A percentile compares a stretch with the other conserved stretches of the same genome.
These are phyloP conservation scores for Austrolebias charrua DNA, from an alignment of 2,797 vertebrate species.

Conservation along the genomic window DNA sequence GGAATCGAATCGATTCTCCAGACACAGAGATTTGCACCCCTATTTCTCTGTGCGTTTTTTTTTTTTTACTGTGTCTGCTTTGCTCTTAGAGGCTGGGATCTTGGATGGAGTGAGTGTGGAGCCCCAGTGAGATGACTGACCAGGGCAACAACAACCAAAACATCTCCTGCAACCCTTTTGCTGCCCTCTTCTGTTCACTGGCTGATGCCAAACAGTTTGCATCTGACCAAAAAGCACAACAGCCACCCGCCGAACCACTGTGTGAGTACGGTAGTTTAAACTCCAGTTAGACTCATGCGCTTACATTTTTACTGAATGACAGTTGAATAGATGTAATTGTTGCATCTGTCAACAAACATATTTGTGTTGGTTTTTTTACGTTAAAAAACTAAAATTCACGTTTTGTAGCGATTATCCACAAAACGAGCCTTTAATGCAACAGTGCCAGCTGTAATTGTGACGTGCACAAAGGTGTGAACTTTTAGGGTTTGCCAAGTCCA, in stretches of 20 bases:
- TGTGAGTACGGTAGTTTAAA: slow-evolving; percentile 67
- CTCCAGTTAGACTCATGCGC: not conserved
- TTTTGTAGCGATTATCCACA: not conserved
- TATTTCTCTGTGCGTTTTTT: too few species aligned
- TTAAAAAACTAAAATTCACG: not conserved
- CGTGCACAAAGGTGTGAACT: too few species aligned
- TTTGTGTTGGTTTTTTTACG: not conserved
- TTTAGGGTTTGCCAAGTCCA: too few species aligned
- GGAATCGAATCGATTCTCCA: too few species aligned
- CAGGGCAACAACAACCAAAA: slow-evolving; percentile 98
- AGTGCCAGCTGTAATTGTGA: too few species aligned
- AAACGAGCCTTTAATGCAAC: not conserved
- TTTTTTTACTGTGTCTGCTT: slow-evolving; percentile 11
- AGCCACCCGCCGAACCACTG: slow-evolving; percentile 75
- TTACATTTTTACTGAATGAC: not conserved
- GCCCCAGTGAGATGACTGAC: slow-evolving; percentile 94
- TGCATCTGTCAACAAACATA: too few species aligned
- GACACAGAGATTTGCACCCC: too few species aligned
- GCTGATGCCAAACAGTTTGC: slow-evolving; percentile 97
- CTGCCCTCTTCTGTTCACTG: slow-evolving; percentile 94
- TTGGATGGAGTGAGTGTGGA: slow-evolving; percentile 76
- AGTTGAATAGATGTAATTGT: not conserved
- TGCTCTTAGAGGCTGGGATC: slow-evolving; percentile 44
- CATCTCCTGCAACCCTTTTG: slow-evolving; percentile 97
- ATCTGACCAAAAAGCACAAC: slow-evolving; percentile 88